Evolutionary conservation across 2,797 vertebrate genomes (phyloP).

Genomic region (Amblyraja radiata): DNA sequence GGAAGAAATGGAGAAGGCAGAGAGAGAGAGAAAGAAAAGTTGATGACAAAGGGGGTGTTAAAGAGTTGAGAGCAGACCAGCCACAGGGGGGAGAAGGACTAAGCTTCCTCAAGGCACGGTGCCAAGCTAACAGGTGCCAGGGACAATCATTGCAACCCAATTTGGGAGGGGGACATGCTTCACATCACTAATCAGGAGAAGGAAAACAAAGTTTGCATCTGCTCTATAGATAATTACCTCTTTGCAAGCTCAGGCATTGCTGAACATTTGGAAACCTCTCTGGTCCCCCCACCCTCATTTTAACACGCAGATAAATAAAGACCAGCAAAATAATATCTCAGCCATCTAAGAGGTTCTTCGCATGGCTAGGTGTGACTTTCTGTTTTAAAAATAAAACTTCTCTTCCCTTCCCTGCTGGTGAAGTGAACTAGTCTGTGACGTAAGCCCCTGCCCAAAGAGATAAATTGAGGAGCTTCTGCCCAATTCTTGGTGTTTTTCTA

Average conservation of each 20-base stretch:
- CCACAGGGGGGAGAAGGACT: constrained; percentile 43
- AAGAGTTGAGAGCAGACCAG: constrained; percentile 30
- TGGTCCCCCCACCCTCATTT: neutral
- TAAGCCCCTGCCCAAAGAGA: constrained; percentile 32
- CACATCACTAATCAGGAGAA: neutral
- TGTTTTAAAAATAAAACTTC: neutral
- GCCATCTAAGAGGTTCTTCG: neutral
- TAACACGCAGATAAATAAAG: too few species aligned
- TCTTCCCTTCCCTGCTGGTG: constrained; percentile 8
- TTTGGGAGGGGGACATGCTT: neutral
- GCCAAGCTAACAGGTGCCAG: constrained; percentile 37
- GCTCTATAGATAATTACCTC: neutral
- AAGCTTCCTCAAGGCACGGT: constrained; percentile 22
- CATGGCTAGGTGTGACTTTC: neutral
- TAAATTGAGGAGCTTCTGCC: constrained; percentile 20
- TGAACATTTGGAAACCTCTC: neutral
- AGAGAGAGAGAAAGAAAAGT: constrained; percentile 70
- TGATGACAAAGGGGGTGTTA: constrained; percentile 57
- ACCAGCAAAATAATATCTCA: neutral
- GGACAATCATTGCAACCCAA: constrained; percentile 27
- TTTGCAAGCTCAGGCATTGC: neutral
- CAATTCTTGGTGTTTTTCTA: neutral
- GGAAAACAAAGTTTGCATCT: constrained; percentile 1
- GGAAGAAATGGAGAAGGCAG: constrained; percentile 79
- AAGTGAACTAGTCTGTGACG: constrained; percentile 37